These are phyloP conservation scores for Pangasius krempfi DNA, from an alignment of 2,797 vertebrate species.

Conservation along the genomic window DNA sequence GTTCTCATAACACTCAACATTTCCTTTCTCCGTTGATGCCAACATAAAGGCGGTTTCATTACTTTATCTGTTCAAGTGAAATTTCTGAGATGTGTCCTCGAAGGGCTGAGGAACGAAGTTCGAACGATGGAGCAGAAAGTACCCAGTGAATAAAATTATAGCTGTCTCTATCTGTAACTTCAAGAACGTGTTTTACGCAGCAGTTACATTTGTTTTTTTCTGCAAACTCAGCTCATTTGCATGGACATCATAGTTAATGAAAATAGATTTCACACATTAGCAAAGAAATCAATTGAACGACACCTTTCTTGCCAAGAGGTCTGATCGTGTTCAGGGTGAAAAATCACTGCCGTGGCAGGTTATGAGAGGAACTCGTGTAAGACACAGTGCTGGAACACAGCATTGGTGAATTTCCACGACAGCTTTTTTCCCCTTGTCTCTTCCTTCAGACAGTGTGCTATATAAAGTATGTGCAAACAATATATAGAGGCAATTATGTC, in stretches of 20 bases:
- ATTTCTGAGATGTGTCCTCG: background rate
- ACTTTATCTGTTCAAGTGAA: background rate
- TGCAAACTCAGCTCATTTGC: background rate
- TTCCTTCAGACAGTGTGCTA: constrained; percentile 39
- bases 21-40: background rate
- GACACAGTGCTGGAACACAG: background rate
- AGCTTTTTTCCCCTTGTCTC: background rate
- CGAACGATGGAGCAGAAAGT: background rate
- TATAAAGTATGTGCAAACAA: constrained; percentile 52
- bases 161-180: background rate
- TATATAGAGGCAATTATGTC: constrained; percentile 32
- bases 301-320: background rate
- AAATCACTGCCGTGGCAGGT: background rate
- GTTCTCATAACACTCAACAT: background rate
- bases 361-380: background rate
- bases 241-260: background rate
- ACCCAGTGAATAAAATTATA: background rate
- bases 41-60: background rate
- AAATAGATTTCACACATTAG: background rate
- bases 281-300: background rate
- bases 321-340: background rate
- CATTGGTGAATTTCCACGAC: background rate
- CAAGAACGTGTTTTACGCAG: background rate
- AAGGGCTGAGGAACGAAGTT: background rate
- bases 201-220: background rate